These are phyloP conservation scores for Tapirus indicus DNA, from an alignment of 2,797 vertebrate species.

Conservation along the genomic window DNA sequence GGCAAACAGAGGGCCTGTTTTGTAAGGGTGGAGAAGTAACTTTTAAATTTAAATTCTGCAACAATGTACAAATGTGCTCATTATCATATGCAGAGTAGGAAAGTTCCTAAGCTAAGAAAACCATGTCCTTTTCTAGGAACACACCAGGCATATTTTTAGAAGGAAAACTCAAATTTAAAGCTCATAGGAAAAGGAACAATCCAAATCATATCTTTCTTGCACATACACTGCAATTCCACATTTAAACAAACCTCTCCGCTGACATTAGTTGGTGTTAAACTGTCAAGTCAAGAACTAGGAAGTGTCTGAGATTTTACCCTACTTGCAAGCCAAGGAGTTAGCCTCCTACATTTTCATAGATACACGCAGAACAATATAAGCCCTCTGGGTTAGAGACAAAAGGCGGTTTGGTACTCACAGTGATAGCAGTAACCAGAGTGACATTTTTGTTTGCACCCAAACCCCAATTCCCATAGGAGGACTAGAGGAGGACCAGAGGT, in stretches of 20 bases:
- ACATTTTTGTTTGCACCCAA: neutral
- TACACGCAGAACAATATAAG: neutral
- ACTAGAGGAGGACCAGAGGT: neutral
- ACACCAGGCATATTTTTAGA: neutral
- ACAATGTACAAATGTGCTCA: neutral
- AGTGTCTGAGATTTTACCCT: neutral
- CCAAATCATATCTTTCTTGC: neutral
- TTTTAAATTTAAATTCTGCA: constrained; percentile 11
- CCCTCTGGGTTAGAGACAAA: neutral
- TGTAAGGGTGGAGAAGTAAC: neutral
- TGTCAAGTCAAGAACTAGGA: neutral
- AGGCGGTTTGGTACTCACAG: neutral
- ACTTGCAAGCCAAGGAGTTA: neutral
- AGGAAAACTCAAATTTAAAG: neutral
- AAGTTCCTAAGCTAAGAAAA: neutral
- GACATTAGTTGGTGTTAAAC: neutral
- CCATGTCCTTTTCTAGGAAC: neutral
- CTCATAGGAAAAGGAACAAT: neutral
- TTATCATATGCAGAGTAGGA: neutral
- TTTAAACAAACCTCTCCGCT: neutral
- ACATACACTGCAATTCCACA: neutral
- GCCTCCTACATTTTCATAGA: neutral
- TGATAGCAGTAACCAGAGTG: neutral
- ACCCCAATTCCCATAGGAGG: neutral
- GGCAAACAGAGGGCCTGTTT: neutral